Percentiles rank a stretch among this genome's conserved stretches.
phyloP scores from a whole-genome alignment of 2,797 vertebrate species.

The Artibeus jamaicensis region DNA sequence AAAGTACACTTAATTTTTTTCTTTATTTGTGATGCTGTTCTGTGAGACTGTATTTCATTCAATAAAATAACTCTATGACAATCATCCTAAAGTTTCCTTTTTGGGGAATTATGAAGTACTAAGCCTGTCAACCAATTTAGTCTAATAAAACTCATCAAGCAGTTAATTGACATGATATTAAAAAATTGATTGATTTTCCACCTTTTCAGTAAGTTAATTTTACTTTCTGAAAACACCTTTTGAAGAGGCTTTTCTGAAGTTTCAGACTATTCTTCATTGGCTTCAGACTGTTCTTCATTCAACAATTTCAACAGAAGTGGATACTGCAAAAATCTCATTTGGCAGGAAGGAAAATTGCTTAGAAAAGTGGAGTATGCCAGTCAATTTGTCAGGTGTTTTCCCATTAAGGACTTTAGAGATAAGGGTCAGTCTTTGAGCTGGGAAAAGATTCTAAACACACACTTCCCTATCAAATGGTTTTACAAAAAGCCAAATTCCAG shows the following conservation, averaged over 20 bases:
- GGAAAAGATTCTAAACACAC: constrained; percentile 67
- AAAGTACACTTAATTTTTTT: constrained; percentile 24
- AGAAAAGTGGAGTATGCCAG: constrained; percentile 47
- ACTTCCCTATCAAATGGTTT: constrained; percentile 63
- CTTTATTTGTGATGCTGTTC: constrained; percentile 1
- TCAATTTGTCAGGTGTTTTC: constrained; percentile 72
- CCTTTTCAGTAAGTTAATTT: constrained; percentile 51
- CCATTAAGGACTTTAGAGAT: constrained; percentile 70
- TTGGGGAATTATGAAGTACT: neutral
- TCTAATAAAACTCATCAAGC: constrained; percentile 48
- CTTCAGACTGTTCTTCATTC: constrained; percentile 51
- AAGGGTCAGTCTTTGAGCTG: constrained; percentile 65
- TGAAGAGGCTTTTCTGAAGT: constrained; percentile 35
- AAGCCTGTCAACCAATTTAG: neutral
- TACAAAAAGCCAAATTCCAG: constrained; percentile 64
- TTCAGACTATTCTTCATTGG: neutral
- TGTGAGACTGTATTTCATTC: neutral
- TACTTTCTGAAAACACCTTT: constrained; percentile 46
- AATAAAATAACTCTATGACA: neutral
- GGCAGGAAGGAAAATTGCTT: constrained; percentile 42
- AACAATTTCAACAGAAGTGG: neutral
- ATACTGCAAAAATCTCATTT: constrained; percentile 36
- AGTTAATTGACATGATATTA: constrained; percentile 8
- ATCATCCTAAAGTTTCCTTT: neutral
- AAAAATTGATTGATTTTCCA: constrained; percentile 29